Evolutionary conservation across 2,888 invertebrate genomes (phyloP).

Genomic region (Ashinkailepas kermadecensis): DNA sequence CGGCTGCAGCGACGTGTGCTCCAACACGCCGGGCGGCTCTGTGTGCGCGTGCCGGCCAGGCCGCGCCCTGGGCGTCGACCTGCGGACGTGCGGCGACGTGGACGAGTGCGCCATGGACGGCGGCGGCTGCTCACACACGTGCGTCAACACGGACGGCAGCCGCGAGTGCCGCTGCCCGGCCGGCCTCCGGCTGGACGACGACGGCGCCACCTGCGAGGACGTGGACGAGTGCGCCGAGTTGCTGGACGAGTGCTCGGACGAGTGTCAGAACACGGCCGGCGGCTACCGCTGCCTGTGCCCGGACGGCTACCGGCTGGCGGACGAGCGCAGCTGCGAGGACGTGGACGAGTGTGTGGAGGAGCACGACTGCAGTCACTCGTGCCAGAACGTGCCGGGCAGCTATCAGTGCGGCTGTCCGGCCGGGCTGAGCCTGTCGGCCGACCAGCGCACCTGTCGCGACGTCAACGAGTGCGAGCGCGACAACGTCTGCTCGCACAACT

Average conservation of each 20-base stretch:
- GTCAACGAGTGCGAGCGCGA: conserved; percentile 32
- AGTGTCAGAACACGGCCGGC: conserved; percentile 55
- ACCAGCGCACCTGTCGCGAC: conserved; percentile 31
- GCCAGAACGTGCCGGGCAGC: conserved; percentile 42
- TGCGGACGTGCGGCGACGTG: conserved; percentile 46
- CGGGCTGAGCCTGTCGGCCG: conserved; percentile 33
- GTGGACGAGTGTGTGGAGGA: conserved; percentile 39
- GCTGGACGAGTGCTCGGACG: conserved; percentile 55
- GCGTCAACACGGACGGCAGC: conserved; percentile 32
- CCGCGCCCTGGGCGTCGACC: conserved; percentile 16
- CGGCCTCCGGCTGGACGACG: conserved; percentile 29
- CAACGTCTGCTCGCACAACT: conserved; percentile 25
- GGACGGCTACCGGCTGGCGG: conserved; percentile 29
- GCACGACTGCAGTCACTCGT: conserved; percentile 42
- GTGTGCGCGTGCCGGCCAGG: conserved; percentile 31
- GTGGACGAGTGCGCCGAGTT: conserved; percentile 54
- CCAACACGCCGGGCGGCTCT: conserved; percentile 30
- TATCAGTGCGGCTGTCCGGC: conserved; percentile 40
- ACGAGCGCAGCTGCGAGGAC: conserved; percentile 31
- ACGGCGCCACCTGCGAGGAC: conserved; percentile 43
- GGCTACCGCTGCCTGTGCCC: conserved; percentile 32
- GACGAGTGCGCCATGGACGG: conserved; percentile 53
- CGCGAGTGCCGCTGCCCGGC: conserved; percentile 30
- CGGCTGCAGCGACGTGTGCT: conserved; percentile 32
- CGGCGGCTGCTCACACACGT: conserved; percentile 42